Percentiles rank a stretch among this genome's conserved stretches.
These are phyloP conservation scores for Phrynocephalus guinanensis DNA, from an alignment of 2,797 vertebrate species.

Conservation along the genomic window DNA sequence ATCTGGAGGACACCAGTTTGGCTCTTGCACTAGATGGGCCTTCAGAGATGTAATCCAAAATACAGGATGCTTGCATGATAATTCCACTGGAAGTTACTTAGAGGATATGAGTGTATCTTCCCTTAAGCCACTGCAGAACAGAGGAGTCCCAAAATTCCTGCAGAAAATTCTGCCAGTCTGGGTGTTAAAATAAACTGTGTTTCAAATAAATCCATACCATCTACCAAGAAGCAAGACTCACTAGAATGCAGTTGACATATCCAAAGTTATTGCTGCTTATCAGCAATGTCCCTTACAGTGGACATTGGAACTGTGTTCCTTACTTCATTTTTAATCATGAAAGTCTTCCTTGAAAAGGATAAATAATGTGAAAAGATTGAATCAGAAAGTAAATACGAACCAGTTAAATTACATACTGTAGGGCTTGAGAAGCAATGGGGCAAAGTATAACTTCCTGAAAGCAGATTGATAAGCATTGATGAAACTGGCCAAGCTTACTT, in stretches of 20 bases:
- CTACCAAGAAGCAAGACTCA: not conserved
- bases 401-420: slow-evolving; percentile 59
- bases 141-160: not conserved
- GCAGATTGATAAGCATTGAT: slow-evolving; percentile 59
- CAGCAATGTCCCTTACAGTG: slow-evolving; percentile 34
- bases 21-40: not conserved
- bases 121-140: not conserved
- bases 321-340: slow-evolving; percentile 47
- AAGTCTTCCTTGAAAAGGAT: slow-evolving; percentile 43
- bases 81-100: too few species aligned
- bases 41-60: not conserved
- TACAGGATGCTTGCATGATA: not conserved
- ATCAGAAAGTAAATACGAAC: slow-evolving; percentile 60
- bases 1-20: not conserved
- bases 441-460: slow-evolving; percentile 39
- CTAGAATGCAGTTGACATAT: not conserved
- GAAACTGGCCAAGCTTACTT: slow-evolving; percentile 38
- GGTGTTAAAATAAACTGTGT: not conserved
- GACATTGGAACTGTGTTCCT: not conserved
- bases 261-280: slow-evolving; percentile 13
- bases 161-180: not conserved
- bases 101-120: not conserved
- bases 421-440: slow-evolving; percentile 49
- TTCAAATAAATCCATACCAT: not conserved
- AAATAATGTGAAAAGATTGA: slow-evolving; percentile 50